Conservation (phyloP, 2,888 invertebrate species). For the Chironomus riparius region DNA sequence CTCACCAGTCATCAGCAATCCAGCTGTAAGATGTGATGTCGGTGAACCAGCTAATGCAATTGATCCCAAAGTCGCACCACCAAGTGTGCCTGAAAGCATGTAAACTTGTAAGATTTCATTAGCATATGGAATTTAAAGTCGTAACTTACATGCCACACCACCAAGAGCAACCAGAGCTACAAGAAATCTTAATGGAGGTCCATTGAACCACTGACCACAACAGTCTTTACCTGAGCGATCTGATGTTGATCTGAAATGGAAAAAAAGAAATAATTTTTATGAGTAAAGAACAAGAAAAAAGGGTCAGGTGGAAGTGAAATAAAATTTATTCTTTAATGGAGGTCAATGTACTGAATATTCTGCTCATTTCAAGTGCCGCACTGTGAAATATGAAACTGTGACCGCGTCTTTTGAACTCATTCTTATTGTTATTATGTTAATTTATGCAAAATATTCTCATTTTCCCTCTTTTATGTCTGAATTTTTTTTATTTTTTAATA, state of each 20-base stretch:
- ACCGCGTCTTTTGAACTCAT: background rate
- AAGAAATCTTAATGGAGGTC: conserved; percentile 41
- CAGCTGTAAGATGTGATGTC: conserved; percentile 42
- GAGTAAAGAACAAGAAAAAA: background rate
- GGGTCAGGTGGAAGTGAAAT: background rate
- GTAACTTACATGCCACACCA: conserved; percentile 18
- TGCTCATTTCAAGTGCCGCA: background rate
- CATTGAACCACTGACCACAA: conserved; percentile 44
- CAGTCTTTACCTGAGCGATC: conserved; percentile 44
- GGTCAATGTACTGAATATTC: background rate
- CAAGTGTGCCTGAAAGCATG: conserved; percentile 40
- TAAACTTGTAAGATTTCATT: background rate
- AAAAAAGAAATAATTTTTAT: conserved; percentile 10
- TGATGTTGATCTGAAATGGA: conserved; percentile 39
- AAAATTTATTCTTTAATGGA: background rate
- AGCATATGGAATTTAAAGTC: background rate
- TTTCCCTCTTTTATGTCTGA: background rate
- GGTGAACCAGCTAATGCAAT: conserved; percentile 41
- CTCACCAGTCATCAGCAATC: conserved; percentile 43
- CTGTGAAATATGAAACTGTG: conserved; percentile 3
- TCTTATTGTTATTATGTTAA: background rate
- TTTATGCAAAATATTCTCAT: background rate
- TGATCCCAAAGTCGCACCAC: conserved; percentile 41
- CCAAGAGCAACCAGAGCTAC: conserved; percentile 40
- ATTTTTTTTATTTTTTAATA: background rate